These are phyloP conservation scores for Acanthosepion esculentum DNA, from an alignment of 2,888 invertebrate genomes.

Conservation along the genomic window DNA sequence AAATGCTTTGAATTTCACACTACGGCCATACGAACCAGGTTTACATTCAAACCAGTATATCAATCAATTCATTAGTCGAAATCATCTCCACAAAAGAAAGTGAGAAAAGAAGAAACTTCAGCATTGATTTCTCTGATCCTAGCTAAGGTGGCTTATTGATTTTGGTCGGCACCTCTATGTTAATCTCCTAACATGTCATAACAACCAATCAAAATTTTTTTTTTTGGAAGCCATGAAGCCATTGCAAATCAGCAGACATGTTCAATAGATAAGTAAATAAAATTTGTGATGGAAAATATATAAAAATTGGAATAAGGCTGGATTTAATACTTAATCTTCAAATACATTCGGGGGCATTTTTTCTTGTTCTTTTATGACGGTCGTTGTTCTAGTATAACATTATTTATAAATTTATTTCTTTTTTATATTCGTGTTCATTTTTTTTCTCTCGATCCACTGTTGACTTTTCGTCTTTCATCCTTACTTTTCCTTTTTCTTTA, in stretches of 20 bases:
- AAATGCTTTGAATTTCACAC: too few relatives aligned
- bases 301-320: too few relatives aligned
- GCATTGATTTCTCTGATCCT: background rate
- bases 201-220: background rate
- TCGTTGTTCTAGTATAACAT: too few relatives aligned
- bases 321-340: too few relatives aligned
- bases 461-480: too few relatives aligned
- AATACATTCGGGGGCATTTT: too few relatives aligned
- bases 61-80: background rate
- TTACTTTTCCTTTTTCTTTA: too few relatives aligned
- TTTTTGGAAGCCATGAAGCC: background rate
- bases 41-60: background rate
- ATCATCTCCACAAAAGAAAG: background rate
- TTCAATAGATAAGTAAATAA: background rate
- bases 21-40: background rate
- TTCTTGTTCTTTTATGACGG: too few relatives aligned
- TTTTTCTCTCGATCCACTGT: too few relatives aligned
- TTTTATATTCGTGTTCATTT: too few relatives aligned
- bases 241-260: background rate
- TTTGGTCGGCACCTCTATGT: background rate
- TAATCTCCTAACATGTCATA: constrained; percentile 21
- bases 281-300: too few relatives aligned
- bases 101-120: background rate
- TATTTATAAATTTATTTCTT: too few relatives aligned
- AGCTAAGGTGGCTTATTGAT: background rate